Conservation (phyloP, 2,113 vertebrate species). For the Vidua chalybeata region DNA sequence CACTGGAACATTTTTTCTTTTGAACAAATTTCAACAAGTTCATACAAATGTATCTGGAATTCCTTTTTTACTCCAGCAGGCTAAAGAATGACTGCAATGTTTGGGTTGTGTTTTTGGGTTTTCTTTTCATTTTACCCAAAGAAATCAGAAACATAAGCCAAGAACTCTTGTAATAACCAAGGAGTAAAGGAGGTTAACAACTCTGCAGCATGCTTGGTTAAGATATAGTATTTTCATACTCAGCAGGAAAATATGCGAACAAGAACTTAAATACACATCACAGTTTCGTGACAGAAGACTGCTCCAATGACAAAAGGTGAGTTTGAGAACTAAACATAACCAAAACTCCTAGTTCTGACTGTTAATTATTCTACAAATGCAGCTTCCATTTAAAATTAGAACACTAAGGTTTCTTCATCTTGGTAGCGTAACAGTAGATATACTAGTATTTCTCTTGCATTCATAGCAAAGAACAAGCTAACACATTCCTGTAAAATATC, state of each 20-base stretch:
- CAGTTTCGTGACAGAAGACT: background rate
- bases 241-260: background rate
- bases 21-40: background rate
- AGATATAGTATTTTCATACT: background rate
- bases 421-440: background rate
- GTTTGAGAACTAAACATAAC: background rate
- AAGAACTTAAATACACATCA: background rate
- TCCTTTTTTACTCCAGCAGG: background rate
- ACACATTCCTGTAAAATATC: background rate
- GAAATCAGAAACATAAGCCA: background rate
- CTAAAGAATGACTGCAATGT: background rate
- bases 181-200: background rate
- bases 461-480: background rate
- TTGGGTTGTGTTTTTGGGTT: background rate
- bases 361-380: background rate
- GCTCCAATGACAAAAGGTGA: background rate
- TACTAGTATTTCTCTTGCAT: background rate
- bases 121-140: background rate
- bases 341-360: background rate
- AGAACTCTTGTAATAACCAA: background rate
- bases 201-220: background rate
- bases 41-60: background rate
- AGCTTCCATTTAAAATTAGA: background rate
- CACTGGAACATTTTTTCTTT: background rate
- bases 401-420: background rate